phyloP scores from a whole-genome alignment of 2,797 vertebrate species.

The Tamandua tetradactyla region DNA sequence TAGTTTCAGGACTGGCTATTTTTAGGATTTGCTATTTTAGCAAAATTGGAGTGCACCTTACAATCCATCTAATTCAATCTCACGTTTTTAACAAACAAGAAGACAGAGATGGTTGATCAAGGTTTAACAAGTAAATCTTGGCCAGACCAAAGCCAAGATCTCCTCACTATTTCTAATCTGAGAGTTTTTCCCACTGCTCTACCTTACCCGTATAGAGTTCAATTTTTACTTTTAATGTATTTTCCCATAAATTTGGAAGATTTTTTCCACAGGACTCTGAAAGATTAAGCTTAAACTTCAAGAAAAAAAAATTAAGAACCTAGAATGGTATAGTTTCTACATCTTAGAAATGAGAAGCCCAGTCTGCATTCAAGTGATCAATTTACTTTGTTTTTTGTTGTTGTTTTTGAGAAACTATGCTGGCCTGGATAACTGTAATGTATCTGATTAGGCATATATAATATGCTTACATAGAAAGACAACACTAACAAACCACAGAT shows the following conservation, averaged over 20 bases:
- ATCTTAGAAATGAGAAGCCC: background rate
- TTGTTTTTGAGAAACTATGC: too few relatives aligned
- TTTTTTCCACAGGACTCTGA: background rate
- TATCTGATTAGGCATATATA: background rate
- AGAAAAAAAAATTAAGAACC: background rate
- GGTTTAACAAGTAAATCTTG: background rate
- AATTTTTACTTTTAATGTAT: background rate
- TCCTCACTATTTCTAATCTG: background rate
- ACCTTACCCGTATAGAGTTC: background rate
- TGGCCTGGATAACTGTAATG: background rate
- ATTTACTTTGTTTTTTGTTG: background rate
- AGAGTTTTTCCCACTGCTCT: background rate
- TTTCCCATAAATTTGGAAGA: slow-evolving; percentile 16
- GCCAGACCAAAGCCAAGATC: background rate
- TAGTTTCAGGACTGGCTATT: background rate
- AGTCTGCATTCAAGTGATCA: background rate
- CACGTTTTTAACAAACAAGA: background rate
- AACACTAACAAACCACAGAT: background rate
- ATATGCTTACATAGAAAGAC: background rate
- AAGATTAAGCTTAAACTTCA: background rate
- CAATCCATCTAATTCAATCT: background rate
- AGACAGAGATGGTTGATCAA: background rate
- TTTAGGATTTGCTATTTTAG: slow-evolving; percentile 1
- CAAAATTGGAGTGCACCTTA: background rate
- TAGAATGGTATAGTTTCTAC: background rate